These are phyloP conservation scores for Decapterus maruadsi DNA, from an alignment of 2,797 vertebrate species.

Conservation along the genomic window DNA sequence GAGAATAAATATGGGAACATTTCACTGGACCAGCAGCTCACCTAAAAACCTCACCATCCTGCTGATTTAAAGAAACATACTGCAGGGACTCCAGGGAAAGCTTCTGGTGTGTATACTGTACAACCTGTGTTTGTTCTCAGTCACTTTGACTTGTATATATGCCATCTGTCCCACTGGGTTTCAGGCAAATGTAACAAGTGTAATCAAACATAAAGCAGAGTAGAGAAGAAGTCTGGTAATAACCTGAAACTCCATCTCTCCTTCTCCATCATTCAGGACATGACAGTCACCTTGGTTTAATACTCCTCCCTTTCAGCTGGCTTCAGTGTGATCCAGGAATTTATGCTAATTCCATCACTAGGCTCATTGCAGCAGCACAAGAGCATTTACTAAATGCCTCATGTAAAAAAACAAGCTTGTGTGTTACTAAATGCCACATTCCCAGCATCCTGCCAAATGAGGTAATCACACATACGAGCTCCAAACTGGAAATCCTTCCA, in stretches of 20 bases:
- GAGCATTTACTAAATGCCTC: constrained; percentile 27
- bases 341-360: constrained; percentile 34
- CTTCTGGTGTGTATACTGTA: neutral
- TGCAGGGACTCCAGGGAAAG: constrained; percentile 1
- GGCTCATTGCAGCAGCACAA: constrained; percentile 29
- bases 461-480: constrained; percentile 20
- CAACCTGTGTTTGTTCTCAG: neutral
- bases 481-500: constrained; percentile 23
- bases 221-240: neutral
- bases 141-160: neutral
- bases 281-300: constrained; percentile 15
- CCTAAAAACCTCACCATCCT: constrained; percentile 30
- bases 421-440: constrained; percentile 42
- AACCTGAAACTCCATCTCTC: neutral
- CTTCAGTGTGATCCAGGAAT: constrained; percentile 5
- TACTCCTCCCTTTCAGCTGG: constrained; percentile 14
- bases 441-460: constrained; percentile 24
- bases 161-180: neutral
- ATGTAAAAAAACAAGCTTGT: constrained; percentile 23
- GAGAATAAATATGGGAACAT: constrained; percentile 71
- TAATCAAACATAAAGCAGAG: neutral
- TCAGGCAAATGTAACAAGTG: neutral
- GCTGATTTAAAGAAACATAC: constrained; percentile 32
- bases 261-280: constrained; percentile 17
- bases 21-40: constrained; percentile 44